Evolutionary conservation across 2,113 vertebrate genomes (phyloP).

Genomic region (Alligator sinensis): DNA sequence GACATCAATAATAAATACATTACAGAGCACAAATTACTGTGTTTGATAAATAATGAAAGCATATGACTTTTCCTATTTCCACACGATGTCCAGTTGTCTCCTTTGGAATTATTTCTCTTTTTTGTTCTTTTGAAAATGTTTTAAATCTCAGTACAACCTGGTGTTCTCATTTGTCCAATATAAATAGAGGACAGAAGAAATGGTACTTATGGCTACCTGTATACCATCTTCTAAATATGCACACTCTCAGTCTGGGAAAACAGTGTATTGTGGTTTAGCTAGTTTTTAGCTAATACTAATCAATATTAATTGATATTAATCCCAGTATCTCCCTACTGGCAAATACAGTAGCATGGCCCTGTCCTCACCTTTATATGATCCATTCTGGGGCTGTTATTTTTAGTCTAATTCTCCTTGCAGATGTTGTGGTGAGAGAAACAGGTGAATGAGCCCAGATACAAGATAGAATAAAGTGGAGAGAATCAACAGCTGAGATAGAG

Average conservation of each 20-base stretch:
- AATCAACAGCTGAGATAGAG: no score
- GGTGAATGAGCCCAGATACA: no score
- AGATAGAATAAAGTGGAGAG: no score
- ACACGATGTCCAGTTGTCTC: not conserved
- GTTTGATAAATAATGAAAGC: not conserved
- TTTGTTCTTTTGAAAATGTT: not conserved
- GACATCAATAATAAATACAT: not conserved
- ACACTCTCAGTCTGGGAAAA: no score
- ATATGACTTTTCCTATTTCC: not conserved
- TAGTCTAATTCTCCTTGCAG: not conserved
- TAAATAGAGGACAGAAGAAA: not conserved
- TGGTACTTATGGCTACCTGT: not conserved
- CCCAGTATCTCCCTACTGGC: not conserved
- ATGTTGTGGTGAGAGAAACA: not conserved
- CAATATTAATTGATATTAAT: no score
- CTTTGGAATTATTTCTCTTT: not conserved
- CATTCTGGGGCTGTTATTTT: not conserved
- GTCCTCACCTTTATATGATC: not conserved
- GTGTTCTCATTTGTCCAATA: accelerated
- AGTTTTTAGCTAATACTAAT: not conserved
- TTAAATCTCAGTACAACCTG: not conserved
- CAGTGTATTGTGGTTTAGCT: not conserved
- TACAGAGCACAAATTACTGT: not conserved
- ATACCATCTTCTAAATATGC: not conserved
- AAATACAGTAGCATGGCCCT: not conserved